A percentile compares a stretch with the other conserved stretches of the same genome.
Conservation (phyloP, 2,113 vertebrate genomes). For the Ptychochromis oligacanthus region DNA sequence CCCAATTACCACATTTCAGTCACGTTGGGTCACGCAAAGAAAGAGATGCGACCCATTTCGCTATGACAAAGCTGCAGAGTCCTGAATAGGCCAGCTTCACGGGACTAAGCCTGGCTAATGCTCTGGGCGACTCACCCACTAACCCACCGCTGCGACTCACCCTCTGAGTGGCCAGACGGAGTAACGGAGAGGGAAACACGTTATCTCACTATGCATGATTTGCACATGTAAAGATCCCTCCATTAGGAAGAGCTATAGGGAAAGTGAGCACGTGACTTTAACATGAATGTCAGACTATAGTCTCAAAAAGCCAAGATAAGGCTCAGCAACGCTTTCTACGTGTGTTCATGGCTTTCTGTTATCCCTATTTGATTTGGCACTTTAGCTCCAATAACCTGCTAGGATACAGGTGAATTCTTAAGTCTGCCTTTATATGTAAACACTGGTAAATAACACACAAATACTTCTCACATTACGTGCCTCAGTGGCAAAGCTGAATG, state of each 20-base stretch:
- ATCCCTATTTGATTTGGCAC: neutral
- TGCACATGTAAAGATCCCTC: neutral
- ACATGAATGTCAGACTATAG: neutral
- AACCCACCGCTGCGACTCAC: constrained; percentile 25
- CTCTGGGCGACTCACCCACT: constrained; percentile 26
- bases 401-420: neutral
- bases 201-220: neutral
- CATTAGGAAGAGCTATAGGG: neutral
- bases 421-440: neutral
- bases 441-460: neutral
- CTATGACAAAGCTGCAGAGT: constrained; percentile 46
- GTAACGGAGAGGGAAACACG: neutral
- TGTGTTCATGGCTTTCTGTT: neutral
- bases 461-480: neutral
- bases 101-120: constrained; percentile 33
- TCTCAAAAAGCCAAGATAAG: neutral
- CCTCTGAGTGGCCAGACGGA: constrained; percentile 27
- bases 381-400: neutral
- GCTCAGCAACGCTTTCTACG: neutral
- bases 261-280: neutral
- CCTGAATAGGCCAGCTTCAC: constrained; percentile 48
- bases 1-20: constrained; percentile 72
- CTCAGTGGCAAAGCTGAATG: neutral
- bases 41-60: constrained; percentile 60
- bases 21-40: constrained; percentile 66